Conservation (phyloP, 2,113 vertebrate species). For the Micronisus gabar region DNA sequence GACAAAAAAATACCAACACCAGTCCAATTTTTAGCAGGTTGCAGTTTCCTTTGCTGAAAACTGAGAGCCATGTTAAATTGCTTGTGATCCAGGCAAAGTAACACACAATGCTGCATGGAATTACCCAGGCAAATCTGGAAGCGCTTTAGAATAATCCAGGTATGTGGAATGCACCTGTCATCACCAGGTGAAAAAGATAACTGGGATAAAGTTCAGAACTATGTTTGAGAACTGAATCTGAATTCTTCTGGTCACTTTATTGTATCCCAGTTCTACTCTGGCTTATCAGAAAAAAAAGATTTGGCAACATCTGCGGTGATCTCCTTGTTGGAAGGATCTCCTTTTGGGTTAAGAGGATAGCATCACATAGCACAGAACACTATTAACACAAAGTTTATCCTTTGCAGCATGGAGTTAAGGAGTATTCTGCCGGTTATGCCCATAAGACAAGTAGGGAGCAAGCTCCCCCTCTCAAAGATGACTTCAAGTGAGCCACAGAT, state of each 20-base stretch:
- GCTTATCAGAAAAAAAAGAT: not conserved
- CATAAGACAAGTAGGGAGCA: not conserved
- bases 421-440: not conserved
- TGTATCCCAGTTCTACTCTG: not conserved
- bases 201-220: not conserved
- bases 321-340: not conserved
- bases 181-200: not conserved
- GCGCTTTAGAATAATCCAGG: not conserved
- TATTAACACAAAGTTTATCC: not conserved
- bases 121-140: not conserved
- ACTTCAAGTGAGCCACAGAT: not conserved
- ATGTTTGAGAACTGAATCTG: not conserved
- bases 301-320: not conserved
- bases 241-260: not conserved
- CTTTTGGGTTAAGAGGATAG: not conserved
- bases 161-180: not conserved
- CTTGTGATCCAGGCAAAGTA: not conserved
- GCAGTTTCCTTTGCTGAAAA: not conserved
- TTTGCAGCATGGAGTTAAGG: not conserved
- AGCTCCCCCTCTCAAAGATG: not conserved
- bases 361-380: not conserved
- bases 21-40: not conserved
- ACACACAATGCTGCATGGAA: not conserved
- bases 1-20: not conserved
- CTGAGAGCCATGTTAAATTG: not conserved